These are phyloP conservation scores for Alfaro cultratus DNA, from an alignment of 2,797 vertebrate genomes.

Conservation along the genomic window DNA sequence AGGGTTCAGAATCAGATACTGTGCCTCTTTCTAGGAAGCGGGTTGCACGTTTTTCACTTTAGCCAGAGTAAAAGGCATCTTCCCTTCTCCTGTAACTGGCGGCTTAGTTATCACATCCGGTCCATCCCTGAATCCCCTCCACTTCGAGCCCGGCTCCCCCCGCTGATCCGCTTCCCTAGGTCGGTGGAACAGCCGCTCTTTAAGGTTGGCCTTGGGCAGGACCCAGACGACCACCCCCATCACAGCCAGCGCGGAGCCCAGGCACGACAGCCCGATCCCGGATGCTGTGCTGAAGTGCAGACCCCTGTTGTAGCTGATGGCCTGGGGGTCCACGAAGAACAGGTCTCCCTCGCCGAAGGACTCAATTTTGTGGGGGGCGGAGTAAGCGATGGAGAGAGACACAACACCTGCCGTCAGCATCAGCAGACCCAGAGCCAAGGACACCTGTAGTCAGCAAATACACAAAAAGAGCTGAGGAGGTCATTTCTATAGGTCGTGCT, in stretches of 20 bases:
- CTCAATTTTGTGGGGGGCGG: constrained; percentile 89
- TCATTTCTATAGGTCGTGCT: constrained; percentile 16
- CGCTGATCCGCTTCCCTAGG: constrained; percentile 48
- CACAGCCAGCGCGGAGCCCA: constrained; percentile 84
- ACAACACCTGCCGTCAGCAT: constrained; percentile 87
- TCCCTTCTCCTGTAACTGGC: constrained; percentile 83
- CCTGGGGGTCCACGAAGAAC: constrained; percentile 88
- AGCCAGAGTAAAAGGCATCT: constrained; percentile 86
- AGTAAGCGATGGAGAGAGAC: constrained; percentile 86
- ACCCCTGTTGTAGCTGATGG: constrained; percentile 88
- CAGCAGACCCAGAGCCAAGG: constrained; percentile 80
- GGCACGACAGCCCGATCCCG: constrained; percentile 88
- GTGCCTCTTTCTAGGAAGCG: constrained; percentile 60
- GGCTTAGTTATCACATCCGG: constrained; percentile 85
- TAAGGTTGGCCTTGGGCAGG: constrained; percentile 81
- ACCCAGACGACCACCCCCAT: constrained; percentile 87
- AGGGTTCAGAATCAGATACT: constrained; percentile 20
- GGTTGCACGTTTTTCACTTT: constrained; percentile 90
- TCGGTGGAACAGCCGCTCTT: constrained; percentile 83
- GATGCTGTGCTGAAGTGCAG: constrained; percentile 86
- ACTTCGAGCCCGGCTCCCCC: constrained; percentile 37
- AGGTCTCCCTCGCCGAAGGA: constrained; percentile 92
- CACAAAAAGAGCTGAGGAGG: constrained; percentile 7
- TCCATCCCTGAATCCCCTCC: constrained; percentile 70
- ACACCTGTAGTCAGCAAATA: constrained; percentile 79